A percentile compares a stretch with the other conserved stretches of the same genome.
Evolutionary conservation across 2,888 invertebrate species (phyloP).

Genomic region (Linnaemya tessellans): DNA sequence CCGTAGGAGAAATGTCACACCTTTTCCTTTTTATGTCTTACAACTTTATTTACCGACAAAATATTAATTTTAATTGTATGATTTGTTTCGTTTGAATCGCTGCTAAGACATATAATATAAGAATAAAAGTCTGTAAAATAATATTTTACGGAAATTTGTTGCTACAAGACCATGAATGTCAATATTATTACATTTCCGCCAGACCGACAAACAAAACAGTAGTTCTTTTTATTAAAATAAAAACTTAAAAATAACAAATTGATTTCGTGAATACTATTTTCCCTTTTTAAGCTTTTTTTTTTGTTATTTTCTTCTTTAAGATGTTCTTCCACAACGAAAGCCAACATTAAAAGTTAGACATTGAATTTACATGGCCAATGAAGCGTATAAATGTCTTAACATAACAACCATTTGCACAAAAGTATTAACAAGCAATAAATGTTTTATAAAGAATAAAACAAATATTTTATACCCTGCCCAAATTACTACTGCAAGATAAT

Average conservation of each 20-base stretch:
- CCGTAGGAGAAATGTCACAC: background rate
- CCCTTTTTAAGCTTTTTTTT: too few species aligned
- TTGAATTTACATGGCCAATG: conserved; percentile 66
- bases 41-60: background rate
- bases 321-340: conserved; percentile 1
- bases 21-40: background rate
- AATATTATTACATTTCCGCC: conserved; percentile 58
- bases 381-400: conserved; percentile 68
- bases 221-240: conserved; percentile 14
- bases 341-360: conserved; percentile 43
- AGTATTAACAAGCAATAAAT: conserved; percentile 48
- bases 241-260: conserved; percentile 4
- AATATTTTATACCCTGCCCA: conserved; percentile 27
- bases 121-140: background rate
- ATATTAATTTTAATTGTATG: background rate
- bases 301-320: background rate
- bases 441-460: conserved; percentile 36
- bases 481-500: conserved; percentile 29
- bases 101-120: background rate
- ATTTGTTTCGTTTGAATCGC: background rate
- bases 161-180: conserved; percentile 38
- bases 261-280: conserved; percentile 20
- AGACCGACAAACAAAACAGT: conserved; percentile 24
- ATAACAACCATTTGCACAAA: conserved; percentile 19
- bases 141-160: background rate